Evolutionary conservation across 2,797 vertebrate genomes (phyloP).

Genomic region (Microhierax caerulescens): DNA sequence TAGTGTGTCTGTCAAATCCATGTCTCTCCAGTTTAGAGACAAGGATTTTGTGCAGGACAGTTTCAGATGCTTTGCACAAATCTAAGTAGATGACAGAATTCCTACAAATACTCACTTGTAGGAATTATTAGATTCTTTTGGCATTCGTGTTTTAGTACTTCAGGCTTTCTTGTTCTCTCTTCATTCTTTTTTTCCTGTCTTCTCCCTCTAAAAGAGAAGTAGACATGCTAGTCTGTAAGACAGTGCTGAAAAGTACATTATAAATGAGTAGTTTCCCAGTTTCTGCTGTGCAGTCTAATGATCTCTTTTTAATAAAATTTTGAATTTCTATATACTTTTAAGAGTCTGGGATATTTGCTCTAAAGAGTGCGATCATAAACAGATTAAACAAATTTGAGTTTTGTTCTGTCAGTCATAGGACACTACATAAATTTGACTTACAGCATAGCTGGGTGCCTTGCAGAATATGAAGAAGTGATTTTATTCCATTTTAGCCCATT

Average conservation of each 20-base stretch:
- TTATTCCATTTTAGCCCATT: background rate
- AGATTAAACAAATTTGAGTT: background rate
- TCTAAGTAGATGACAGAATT: background rate
- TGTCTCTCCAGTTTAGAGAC: too few species aligned
- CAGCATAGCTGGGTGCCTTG: background rate
- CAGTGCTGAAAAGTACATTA: background rate
- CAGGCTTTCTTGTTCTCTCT: background rate
- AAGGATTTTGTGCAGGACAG: too few species aligned
- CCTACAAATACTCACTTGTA: background rate
- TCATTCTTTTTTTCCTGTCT: background rate
- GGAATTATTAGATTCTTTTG: background rate
- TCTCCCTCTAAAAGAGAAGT: background rate
- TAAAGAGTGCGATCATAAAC: background rate
- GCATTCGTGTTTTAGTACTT: background rate
- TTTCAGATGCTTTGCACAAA: too few species aligned
- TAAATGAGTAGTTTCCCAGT: background rate
- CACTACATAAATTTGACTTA: background rate
- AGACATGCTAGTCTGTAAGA: background rate
- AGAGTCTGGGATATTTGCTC: background rate
- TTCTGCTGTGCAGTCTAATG: background rate
- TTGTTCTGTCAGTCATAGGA: background rate
- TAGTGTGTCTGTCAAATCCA: too few species aligned
- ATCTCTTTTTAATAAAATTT: background rate
- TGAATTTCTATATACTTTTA: background rate
- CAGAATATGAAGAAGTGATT: background rate